Evolutionary conservation across 1,140 invertebrate species (phyloP).

Genomic region (Rhopalosiphum maidis): DNA sequence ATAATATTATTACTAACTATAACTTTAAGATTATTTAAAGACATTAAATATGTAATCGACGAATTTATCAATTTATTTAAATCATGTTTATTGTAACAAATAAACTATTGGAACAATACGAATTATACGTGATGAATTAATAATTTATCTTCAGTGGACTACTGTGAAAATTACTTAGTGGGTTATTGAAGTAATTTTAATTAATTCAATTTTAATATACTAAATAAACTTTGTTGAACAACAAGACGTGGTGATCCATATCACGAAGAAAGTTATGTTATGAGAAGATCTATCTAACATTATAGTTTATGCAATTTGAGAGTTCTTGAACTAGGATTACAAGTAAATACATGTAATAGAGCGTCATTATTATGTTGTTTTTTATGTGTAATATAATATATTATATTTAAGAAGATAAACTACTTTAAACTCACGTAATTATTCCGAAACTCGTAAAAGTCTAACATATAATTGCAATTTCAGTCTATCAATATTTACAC

Average conservation of each 20-base stretch:
- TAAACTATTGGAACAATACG: neutral
- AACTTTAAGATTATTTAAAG: neutral
- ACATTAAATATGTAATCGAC: neutral
- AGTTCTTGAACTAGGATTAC: neutral
- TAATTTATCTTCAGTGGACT: neutral
- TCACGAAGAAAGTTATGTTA: neutral
- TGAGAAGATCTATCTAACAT: neutral
- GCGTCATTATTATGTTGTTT: neutral
- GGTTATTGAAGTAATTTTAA: conserved; percentile 3
- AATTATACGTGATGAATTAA: neutral
- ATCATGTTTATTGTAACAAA: neutral
- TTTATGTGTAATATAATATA: neutral
- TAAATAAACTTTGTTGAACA: conserved; percentile 9
- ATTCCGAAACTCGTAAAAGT: fast-evolving
- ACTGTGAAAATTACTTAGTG: neutral
- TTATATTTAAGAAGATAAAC: neutral
- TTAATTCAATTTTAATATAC: neutral
- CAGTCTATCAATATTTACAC: neutral
- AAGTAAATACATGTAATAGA: neutral
- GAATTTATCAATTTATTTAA: neutral
- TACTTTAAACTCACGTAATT: too few species aligned
- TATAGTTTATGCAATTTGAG: neutral
- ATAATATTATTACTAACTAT: neutral
- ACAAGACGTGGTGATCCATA: neutral
- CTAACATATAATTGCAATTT: neutral